Evolutionary conservation across 2,113 vertebrate genomes (phyloP), one percentile per base, ranked within the genome.

Genomic region (Sinosuthora webbiana): DNA sequence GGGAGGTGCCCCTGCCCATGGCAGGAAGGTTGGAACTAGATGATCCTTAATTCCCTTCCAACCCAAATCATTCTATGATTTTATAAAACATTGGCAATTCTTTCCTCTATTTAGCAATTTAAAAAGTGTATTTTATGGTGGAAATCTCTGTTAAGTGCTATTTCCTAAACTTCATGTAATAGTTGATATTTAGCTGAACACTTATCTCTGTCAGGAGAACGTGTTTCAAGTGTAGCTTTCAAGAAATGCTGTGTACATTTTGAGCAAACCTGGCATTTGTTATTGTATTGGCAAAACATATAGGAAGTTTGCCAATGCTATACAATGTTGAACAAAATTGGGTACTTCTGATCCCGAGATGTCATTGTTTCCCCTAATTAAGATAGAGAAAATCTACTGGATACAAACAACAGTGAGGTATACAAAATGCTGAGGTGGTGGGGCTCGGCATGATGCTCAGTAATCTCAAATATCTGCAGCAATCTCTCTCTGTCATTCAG

Each of bases 281-380:
- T 35, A 10, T 13, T 47, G 17, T 37, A 0, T 68, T 73, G 28
- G 25, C 28, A 68, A 52, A 82, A 49, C 7, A 20, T 19, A 7
- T 0, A 3, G 4, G 2, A 67, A 20, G 14, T 67, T 78, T 59
- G 27, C 8, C 2, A 22, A 0, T 31, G 11, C 14, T 27, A 0
- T 75, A 57, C 11, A 12, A 1, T 6, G 6, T 52, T 77, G 67
- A 47, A 50, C 17, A 79, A 37, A 70, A 33, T 10, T 23, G 28
- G 5, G 7, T 45, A 8, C 20, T 69, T 88, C 21, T 64, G n/a
- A 44, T 89, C 20, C 25, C n/a, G 53, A 23, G 15, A 19, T 56
- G 28, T n/a, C 8, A 6, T 83, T 8, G 4, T 62, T 33, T 88
- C n/a, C 14, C 6, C 3, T 37, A 28, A 42, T 42, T n/a, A 18